A percentile compares a stretch with the other conserved stretches of the same genome.
These are phyloP conservation scores for Dicaeum eximium DNA, from an alignment of 2,113 vertebrate species.

Conservation along the genomic window DNA sequence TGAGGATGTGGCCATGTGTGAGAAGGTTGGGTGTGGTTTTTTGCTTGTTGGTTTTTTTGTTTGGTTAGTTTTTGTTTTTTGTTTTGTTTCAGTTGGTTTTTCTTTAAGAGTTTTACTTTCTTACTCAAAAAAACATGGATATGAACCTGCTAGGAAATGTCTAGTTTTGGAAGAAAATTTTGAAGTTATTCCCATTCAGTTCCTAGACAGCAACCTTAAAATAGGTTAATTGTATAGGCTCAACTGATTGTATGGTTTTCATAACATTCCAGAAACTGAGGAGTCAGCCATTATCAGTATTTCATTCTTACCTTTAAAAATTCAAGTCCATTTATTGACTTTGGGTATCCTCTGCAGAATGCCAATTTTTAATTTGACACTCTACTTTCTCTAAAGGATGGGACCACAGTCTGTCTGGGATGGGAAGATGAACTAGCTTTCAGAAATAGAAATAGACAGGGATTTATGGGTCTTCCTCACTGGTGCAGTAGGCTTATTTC, in stretches of 20 bases:
- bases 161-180: neutral
- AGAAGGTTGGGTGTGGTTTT: accelerated
- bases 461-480: neutral
- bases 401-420: neutral
- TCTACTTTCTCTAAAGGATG: neutral
- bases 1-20: neutral
- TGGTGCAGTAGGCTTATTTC: neutral
- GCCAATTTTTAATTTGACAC: neutral
- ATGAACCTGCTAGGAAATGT: neutral
- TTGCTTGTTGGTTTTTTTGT: neutral
- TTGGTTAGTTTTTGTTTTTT: neutral
- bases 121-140: neutral
- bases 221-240: neutral
- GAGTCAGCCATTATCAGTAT: neutral
- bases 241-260: neutral
- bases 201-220: neutral
- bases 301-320: neutral
- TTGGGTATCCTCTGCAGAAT: neutral
- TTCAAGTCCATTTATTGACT: neutral
- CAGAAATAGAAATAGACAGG: neutral
- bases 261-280: neutral
- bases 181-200: neutral
- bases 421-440: neutral
- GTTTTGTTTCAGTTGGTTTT: neutral
- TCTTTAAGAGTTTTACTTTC: neutral